Percentiles rank a stretch among this genome's conserved stretches.
phyloP scores from a whole-genome alignment of 2,113 vertebrate genomes.

The Calyptommatus sinebrachiatus region DNA sequence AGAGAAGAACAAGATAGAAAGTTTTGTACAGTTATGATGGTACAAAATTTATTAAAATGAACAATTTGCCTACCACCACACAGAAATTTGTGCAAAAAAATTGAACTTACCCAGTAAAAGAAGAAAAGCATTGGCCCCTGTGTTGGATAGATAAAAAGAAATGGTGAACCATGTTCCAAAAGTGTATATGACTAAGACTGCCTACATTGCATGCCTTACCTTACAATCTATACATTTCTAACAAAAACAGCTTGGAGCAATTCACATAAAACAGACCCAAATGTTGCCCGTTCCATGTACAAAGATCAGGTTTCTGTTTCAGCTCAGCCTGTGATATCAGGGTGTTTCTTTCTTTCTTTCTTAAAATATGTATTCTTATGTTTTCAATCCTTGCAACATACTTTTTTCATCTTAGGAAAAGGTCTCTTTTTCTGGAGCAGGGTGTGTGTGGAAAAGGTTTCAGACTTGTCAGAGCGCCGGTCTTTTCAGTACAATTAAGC shows the following conservation, averaged over 20 bases:
- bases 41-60: conserved; percentile 54
- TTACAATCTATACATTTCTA: conserved; percentile 79
- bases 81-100: conserved; percentile 35
- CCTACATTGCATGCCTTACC: conserved; percentile 67
- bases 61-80: conserved; percentile 42
- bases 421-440: conserved; percentile 47
- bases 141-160: conserved; percentile 72
- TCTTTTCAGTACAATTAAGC: conserved; percentile 71
- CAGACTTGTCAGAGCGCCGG: conserved; percentile 56
- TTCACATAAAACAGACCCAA: conserved; percentile 81
- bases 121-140: conserved; percentile 67
- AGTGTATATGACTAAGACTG: conserved; percentile 67
- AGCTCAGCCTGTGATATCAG: conserved; percentile 73
- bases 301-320: conserved; percentile 78
- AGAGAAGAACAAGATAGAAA: conserved; percentile 5
- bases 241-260: conserved; percentile 84
- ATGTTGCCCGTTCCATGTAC: conserved; percentile 78
- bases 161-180: conserved; percentile 65
- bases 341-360: conserved; percentile 38
- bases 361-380: conserved; percentile 71
- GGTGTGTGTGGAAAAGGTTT: conserved; percentile 62
- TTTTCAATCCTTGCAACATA: conserved; percentile 70
- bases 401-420: conserved; percentile 70
- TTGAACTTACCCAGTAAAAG: conserved; percentile 51
- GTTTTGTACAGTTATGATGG: conserved; percentile 25